Percentiles rank a stretch among this genome's conserved stretches.
Conservation (phyloP, 2,113 vertebrate genomes). For the Clarias magur region DNA sequence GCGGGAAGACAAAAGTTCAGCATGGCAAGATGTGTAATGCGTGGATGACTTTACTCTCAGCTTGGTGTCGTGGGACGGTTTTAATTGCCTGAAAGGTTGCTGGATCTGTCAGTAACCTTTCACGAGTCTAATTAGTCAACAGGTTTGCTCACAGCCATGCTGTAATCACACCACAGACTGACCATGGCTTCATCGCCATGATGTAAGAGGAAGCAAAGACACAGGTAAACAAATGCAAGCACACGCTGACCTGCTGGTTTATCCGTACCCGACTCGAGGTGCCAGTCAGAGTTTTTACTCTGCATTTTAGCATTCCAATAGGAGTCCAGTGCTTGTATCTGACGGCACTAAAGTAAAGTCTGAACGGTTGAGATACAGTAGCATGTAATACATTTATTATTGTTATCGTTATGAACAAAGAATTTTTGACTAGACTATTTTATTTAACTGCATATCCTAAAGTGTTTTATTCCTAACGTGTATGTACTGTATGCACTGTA, state of each 20-base stretch:
- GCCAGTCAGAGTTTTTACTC: neutral
- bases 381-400: neutral
- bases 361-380: neutral
- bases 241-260: neutral
- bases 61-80: conserved; percentile 26
- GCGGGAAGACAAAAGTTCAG: conserved; percentile 16
- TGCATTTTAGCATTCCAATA: neutral
- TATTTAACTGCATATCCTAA: neutral
- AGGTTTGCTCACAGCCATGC: conserved; percentile 35
- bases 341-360: neutral
- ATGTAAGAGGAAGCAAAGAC: conserved; percentile 47
- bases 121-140: conserved; percentile 46
- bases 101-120: conserved; percentile 49
- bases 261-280: neutral
- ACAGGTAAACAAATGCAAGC: conserved; percentile 9
- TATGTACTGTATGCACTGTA: neutral
- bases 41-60: neutral
- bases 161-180: conserved; percentile 32
- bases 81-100: conserved; percentile 50
- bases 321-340: neutral
- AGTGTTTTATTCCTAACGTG: neutral
- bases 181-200: conserved; percentile 38
- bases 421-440: neutral
- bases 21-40: conserved; percentile 9
- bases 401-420: neutral